Evolutionary conservation across 1,140 invertebrate species (phyloP).

Genomic region (Micrasema longulum): DNA sequence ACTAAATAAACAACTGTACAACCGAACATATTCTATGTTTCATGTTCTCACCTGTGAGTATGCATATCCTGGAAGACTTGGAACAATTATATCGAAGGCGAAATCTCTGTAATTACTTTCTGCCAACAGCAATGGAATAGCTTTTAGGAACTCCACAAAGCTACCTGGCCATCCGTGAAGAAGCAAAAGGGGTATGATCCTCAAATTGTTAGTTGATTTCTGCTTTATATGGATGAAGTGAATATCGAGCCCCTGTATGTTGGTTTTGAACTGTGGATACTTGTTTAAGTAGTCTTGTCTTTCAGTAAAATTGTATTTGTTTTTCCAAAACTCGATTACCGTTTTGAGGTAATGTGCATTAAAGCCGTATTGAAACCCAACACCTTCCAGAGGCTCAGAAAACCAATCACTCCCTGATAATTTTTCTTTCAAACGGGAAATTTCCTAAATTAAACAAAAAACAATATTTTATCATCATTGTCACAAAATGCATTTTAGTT

Average conservation of each 20-base stretch:
- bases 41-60: slow-evolving; percentile 81
- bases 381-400: slow-evolving; percentile 72
- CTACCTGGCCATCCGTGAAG: slow-evolving; percentile 95
- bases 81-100: slow-evolving; percentile 83
- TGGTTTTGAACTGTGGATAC: slow-evolving; percentile 80
- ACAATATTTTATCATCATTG: too few relatives aligned
- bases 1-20: too few relatives aligned
- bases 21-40: too few relatives aligned
- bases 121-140: slow-evolving; percentile 77
- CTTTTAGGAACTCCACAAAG: slow-evolving; percentile 86
- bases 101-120: slow-evolving; percentile 71
- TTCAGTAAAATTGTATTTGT: slow-evolving; percentile 81
- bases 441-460: slow-evolving; percentile 69
- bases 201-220: slow-evolving; percentile 53
- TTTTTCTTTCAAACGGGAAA: slow-evolving; percentile 72
- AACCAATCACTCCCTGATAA: slow-evolving; percentile 69
- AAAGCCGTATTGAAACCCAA: slow-evolving; percentile 83
- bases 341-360: slow-evolving; percentile 76
- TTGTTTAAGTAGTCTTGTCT: slow-evolving; percentile 77
- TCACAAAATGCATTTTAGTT: too few relatives aligned
- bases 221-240: too few relatives aligned
- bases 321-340: slow-evolving; percentile 78
- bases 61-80: slow-evolving; percentile 87
- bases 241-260: slow-evolving; percentile 79
- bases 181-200: slow-evolving; percentile 78